Evolutionary conservation across 2,113 vertebrate species (phyloP).

Genomic region (Cichladusa arquata): DNA sequence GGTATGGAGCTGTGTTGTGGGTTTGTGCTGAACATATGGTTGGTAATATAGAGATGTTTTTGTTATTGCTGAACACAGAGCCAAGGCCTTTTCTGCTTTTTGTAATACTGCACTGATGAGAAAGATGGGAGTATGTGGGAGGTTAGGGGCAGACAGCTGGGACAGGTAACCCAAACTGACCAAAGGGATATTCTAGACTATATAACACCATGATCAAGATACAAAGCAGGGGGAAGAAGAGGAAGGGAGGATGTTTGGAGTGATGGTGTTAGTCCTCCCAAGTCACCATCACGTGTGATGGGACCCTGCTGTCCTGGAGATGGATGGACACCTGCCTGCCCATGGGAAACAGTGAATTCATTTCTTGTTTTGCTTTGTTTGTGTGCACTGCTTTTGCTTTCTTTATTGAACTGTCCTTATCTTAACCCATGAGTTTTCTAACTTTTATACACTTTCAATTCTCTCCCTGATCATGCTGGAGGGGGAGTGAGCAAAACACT

Average conservation of each 20-base stretch:
- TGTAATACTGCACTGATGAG: background rate
- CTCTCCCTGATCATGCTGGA: background rate
- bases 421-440: background rate
- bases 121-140: too few species aligned
- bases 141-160: background rate
- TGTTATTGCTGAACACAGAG: background rate
- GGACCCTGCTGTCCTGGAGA: background rate
- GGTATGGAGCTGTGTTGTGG: background rate
- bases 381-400: background rate
- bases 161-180: background rate
- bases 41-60: background rate
- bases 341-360: background rate
- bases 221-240: background rate
- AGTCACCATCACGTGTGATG: background rate
- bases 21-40: background rate
- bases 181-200: background rate
- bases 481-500: background rate
- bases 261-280: background rate
- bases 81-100: background rate
- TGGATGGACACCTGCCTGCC: background rate
- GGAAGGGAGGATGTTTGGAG: background rate
- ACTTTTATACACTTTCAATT: background rate
- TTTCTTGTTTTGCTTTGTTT: background rate
- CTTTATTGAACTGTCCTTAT: background rate
- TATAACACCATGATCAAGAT: background rate